A percentile compares a stretch with the other conserved stretches of the same genome.
Evolutionary conservation across 2,888 invertebrate species (phyloP).

Genomic region (Dasypogon diadema): DNA sequence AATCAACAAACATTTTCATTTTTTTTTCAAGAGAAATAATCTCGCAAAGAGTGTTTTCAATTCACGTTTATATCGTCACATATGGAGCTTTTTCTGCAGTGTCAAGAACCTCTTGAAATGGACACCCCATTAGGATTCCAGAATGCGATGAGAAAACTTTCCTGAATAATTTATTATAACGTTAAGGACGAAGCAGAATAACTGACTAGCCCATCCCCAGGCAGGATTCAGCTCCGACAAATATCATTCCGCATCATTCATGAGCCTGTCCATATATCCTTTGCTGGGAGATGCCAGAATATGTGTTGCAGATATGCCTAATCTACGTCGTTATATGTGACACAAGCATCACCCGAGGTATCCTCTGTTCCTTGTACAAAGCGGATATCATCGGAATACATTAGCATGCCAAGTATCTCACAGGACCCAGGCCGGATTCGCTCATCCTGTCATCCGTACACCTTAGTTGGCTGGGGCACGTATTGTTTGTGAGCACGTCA

Average conservation of each 20-base stretch:
- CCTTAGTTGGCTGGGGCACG: slow-evolving; percentile 22
- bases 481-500: slow-evolving; percentile 20
- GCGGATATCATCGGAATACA: slow-evolving; percentile 15
- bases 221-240: slow-evolving; percentile 19
- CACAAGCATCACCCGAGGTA: slow-evolving; percentile 50
- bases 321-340: slow-evolving; percentile 51
- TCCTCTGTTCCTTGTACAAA: slow-evolving; percentile 30
- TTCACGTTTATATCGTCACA: slow-evolving; percentile 39
- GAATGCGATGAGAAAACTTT: slow-evolving; percentile 52
- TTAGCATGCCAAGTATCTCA: slow-evolving; percentile 24
- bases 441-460: slow-evolving; percentile 37
- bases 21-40: slow-evolving; percentile 43
- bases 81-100: slow-evolving; percentile 52
- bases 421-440: slow-evolving; percentile 1
- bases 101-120: slow-evolving; percentile 60
- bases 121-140: slow-evolving; percentile 59
- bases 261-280: slow-evolving; percentile 19
- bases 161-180: slow-evolving; percentile 45
- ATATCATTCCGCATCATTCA: slow-evolving; percentile 45
- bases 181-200: slow-evolving; percentile 18
- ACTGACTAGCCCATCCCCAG: neutral
- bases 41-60: slow-evolving; percentile 46
- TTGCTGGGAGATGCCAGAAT: slow-evolving; percentile 29
- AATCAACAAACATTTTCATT: slow-evolving; percentile 24
- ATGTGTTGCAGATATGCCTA: slow-evolving; percentile 49